A percentile compares a stretch with the other conserved stretches of the same genome.
Evolutionary conservation across 2,888 invertebrate species (phyloP).

Genomic region (Ichneumoninae sp.): DNA sequence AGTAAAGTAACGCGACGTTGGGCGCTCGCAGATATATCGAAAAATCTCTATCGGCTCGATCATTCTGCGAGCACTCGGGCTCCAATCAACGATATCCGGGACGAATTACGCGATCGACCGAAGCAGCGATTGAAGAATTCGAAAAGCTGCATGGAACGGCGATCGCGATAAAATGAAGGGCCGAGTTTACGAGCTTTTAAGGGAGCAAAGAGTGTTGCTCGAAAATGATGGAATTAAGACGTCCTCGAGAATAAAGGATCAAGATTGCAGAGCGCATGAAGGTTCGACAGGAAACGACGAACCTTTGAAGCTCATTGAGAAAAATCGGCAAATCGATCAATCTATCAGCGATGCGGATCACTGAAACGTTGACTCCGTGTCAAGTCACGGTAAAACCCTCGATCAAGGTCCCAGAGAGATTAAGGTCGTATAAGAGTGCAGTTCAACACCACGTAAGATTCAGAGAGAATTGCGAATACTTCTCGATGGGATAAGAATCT

Average conservation of each 20-base stretch:
- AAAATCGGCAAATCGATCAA: conserved; percentile 13
- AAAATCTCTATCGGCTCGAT: background rate
- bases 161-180: background rate
- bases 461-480: too few relatives aligned
- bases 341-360: background rate
- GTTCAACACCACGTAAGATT: too few relatives aligned
- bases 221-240: conserved; percentile 6
- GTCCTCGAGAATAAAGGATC: conserved; percentile 22
- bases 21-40: background rate
- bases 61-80: background rate
- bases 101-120: background rate
- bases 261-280: conserved; percentile 2
- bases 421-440: too few relatives aligned
- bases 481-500: too few relatives aligned
- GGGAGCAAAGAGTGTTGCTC: background rate
- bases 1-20: background rate
- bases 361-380: background rate
- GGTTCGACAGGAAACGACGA: background rate
- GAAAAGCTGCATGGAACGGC: background rate
- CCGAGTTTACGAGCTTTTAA: background rate
- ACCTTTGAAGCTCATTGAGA: background rate
- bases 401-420: background rate
- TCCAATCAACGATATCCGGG: conserved; percentile 27
- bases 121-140: background rate
- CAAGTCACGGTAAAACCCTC: background rate